Evolutionary conservation across 2,888 invertebrate genomes (phyloP), one percentile per base, ranked within the genome.

Genomic region (Deilephila elpenor): DNA sequence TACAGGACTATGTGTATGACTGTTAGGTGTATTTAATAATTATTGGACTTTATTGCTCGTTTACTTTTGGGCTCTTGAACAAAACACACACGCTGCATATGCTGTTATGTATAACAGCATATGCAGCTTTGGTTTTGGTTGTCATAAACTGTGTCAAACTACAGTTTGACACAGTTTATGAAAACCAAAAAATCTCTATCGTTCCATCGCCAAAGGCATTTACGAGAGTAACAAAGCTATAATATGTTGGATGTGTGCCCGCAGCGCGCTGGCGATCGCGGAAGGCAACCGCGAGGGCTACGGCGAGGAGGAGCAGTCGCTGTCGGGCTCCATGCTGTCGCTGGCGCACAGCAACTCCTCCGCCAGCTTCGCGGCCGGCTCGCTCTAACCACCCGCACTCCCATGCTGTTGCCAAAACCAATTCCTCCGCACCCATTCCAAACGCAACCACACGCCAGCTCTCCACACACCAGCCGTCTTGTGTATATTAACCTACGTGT

Each of bases 271-370:
- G 95, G 98, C 98, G 85, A 97, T 99, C 89, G 97, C 97, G 74
- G 98, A 98, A 92, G 98, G 98, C 88, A 98, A 98, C 83, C 96
- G 97, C 86, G 98, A 98, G 91, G 96, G 97, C 82, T 98, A 97
- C 95, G 97, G 97, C 84, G 98, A 98, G 83, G 98, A 98, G 91
- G 98, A 98, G 91, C 97, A 97, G 87, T 98, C 98, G 88, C 96
- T 98, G 83, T 98, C 98, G 75, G 99, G 99, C 85, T 98, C 98
- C 84, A 98, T 98, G 97, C 96, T 98, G 87, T 98, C 98, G 95
- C 96, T 99, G 93, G 98, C 98, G 81, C 98, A 98, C 95, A 98
- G 98, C 96, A 98, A 98, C 96, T 98, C 98, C 94, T 98, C 98
- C 85, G 97, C 98, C 87, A 97, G 97, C 95, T 98, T 98, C 95